Percentiles rank a stretch among this genome's conserved stretches.
Evolutionary conservation across 2,888 invertebrate genomes (phyloP).

Genomic region (Sinopyrophorus schimmeli): DNA sequence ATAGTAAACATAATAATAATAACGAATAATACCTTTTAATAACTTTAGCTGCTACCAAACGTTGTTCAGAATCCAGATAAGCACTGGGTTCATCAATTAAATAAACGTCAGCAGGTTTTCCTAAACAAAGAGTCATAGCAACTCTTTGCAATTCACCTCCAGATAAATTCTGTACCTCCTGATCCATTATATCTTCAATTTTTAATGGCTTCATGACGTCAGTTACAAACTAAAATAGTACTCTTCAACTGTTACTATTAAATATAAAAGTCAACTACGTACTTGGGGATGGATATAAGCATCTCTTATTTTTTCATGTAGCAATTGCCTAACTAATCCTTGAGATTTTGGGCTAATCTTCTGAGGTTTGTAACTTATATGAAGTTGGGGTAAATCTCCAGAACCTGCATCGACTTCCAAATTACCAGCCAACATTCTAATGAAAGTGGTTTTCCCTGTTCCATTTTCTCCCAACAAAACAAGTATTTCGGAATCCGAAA

Average conservation of each 20-base stretch:
- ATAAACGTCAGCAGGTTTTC: constrained; percentile 98
- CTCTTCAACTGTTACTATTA: not conserved
- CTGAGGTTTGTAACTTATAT: constrained; percentile 99
- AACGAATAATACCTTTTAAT: constrained; percentile 77
- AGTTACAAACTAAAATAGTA: constrained; percentile 77
- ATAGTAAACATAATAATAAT: not conserved
- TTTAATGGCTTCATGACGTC: constrained; percentile 99
- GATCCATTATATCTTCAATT: constrained; percentile 96
- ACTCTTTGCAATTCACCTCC: constrained; percentile 99
- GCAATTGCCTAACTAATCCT: constrained; percentile 86
- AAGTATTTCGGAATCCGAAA: constrained; percentile 98
- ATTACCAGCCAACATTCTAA: constrained; percentile 96
- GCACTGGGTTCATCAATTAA: constrained; percentile 99
- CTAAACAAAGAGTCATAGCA: constrained; percentile 92
- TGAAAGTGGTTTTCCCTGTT: constrained; percentile 99
- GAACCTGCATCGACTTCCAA: constrained; percentile 84
- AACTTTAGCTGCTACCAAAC: constrained; percentile 98
- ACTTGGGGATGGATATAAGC: constrained; percentile 94
- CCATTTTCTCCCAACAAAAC: constrained; percentile 97
- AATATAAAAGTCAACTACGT: too few relatives aligned
- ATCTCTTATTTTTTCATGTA: constrained; percentile 97
- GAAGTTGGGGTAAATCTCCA: constrained; percentile 81
- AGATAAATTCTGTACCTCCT: constrained; percentile 97
- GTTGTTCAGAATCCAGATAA: constrained; percentile 98
- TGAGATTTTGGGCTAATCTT: constrained; percentile 98